These are phyloP conservation scores for Nematolebias whitei DNA, from an alignment of 2,113 vertebrate genomes.

Conservation along the genomic window DNA sequence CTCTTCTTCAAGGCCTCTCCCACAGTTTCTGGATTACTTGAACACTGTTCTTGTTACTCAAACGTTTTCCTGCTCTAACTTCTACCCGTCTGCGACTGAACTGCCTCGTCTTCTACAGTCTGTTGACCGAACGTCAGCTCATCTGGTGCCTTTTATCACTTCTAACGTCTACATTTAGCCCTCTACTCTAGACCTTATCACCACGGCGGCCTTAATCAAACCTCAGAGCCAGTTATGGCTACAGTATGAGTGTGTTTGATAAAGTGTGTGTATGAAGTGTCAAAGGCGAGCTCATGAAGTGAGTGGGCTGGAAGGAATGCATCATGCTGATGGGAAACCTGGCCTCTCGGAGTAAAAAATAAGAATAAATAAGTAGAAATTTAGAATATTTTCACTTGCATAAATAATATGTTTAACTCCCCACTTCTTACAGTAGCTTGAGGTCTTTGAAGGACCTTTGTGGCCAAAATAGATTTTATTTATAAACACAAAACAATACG, in stretches of 20 bases:
- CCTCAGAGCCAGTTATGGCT: slow-evolving; percentile 10
- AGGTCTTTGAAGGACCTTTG: no score
- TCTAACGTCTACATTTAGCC: slow-evolving; percentile 65
- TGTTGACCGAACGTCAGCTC: slow-evolving; percentile 10
- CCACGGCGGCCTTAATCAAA: slow-evolving; percentile 22
- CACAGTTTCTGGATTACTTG: no score
- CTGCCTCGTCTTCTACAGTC: not conserved
- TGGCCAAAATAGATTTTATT: no score
- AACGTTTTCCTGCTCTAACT: not conserved
- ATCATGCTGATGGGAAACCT: not conserved
- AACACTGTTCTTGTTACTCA: not conserved
- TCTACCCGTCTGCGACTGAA: not conserved
- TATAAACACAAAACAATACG: no score
- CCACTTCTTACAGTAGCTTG: no score
- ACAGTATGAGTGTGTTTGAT: slow-evolving; percentile 22
- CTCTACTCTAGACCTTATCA: slow-evolving; percentile 62
- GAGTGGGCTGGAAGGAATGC: slow-evolving; percentile 54
- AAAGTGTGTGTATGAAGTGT: slow-evolving; percentile 1
- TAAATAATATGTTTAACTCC: not conserved
- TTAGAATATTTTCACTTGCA: not conserved
- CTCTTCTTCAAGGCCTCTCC: not conserved
- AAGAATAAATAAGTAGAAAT: not conserved
- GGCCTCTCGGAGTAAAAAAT: not conserved
- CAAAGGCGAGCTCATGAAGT: slow-evolving; percentile 41
- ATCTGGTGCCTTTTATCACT: slow-evolving; percentile 54